A percentile compares a stretch with the other conserved stretches of the same genome.
Conservation (phyloP, 2,113 vertebrate genomes). For the Cisticola juncidis region DNA sequence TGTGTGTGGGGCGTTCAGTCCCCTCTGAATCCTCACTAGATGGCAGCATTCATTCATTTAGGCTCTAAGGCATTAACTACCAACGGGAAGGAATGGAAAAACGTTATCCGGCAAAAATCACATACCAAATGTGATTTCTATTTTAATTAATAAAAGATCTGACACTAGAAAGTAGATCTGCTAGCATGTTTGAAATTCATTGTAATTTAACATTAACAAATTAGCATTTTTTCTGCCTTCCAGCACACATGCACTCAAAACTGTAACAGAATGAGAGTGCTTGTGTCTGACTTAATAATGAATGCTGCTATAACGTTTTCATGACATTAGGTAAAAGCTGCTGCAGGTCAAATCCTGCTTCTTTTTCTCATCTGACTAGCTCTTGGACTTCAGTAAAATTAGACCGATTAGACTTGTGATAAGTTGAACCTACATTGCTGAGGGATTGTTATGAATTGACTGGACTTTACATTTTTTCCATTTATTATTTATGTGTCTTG, state of each 20-base stretch:
- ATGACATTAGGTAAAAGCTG: background rate
- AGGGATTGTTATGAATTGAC: background rate
- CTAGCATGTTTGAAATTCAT: background rate
- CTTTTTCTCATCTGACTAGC: background rate
- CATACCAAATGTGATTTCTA: background rate
- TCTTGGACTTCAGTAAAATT: background rate
- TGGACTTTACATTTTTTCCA: background rate
- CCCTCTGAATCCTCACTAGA: slow-evolving; percentile 21
- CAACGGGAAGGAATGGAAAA: background rate
- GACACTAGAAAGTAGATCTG: background rate
- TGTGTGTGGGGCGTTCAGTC: background rate
- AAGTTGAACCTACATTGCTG: background rate
- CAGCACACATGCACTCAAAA: background rate
- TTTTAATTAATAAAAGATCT: background rate
- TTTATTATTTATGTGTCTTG: background rate
- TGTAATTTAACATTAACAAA: background rate
- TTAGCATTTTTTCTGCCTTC: background rate
- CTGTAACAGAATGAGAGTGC: background rate
- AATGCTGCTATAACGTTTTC: background rate
- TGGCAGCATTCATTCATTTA: slow-evolving; percentile 55
- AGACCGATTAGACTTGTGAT: background rate
- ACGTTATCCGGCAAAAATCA: background rate
- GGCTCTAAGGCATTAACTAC: background rate
- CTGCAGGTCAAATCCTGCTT: background rate
- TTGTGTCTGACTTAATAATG: background rate